Conservation (phyloP, 1,140 invertebrate species). For the Xylocopa sonorina region DNA sequence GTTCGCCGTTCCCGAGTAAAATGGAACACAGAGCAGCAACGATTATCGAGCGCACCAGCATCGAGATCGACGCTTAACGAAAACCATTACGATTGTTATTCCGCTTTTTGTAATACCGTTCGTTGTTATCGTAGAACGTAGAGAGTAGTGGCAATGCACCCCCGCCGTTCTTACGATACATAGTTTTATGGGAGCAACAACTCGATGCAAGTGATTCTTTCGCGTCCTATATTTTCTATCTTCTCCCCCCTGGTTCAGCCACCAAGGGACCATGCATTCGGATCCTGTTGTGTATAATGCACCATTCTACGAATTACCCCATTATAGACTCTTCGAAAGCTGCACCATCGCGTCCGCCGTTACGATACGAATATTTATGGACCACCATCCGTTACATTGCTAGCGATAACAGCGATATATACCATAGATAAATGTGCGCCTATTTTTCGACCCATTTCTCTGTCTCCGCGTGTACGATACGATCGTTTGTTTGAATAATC, state of each 20-base stretch:
- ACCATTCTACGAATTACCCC: background rate
- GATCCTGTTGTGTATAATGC: slow-evolving; percentile 3
- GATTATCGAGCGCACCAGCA: slow-evolving; percentile 16
- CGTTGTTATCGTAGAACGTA: slow-evolving; percentile 71
- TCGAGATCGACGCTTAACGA: slow-evolving; percentile 15
- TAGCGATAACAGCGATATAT: background rate
- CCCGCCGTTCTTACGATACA: slow-evolving; percentile 57
- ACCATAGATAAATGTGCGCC: too few species aligned
- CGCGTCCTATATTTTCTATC: background rate
- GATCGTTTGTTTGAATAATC: background rate
- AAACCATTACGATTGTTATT: slow-evolving; percentile 19
- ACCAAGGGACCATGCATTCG: background rate
- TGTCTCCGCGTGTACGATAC: background rate
- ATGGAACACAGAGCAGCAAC: slow-evolving; percentile 10
- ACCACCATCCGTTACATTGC: background rate
- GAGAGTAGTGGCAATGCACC: slow-evolving; percentile 73
- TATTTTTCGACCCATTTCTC: too few species aligned
- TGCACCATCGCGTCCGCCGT: background rate
- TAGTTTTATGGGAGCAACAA: slow-evolving; percentile 79
- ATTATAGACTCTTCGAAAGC: background rate
- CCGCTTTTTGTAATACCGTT: slow-evolving; percentile 58
- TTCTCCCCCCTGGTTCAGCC: background rate
- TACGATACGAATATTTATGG: background rate
- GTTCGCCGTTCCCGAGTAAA: slow-evolving; percentile 11
- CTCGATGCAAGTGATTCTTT: slow-evolving; percentile 45